Evolutionary conservation across 2,888 invertebrate genomes (phyloP), one percentile per base, ranked within the genome.

Genomic region (Lepidocyrtoides sp.): DNA sequence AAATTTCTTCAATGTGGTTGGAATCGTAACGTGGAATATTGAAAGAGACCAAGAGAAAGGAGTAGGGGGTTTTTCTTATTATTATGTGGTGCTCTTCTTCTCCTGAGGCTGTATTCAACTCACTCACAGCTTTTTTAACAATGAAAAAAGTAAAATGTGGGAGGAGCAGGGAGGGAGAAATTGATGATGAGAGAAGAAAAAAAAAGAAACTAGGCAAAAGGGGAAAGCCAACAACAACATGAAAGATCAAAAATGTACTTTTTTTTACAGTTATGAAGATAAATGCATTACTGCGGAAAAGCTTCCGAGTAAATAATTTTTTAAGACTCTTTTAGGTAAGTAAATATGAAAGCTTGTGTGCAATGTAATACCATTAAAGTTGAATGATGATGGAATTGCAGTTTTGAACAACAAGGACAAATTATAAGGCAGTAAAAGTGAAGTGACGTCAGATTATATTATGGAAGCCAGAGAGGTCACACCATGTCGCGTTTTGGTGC

Each of bases 1-100:
- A 91, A 91, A 91, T 91, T 91, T 88, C 79, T 79, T 88, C 81
- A 91, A 91, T 88, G 88, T 57, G 79, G 83, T 63, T 79, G 79
- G 88, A 91, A 79, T 91, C n/a, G 84, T 72, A 83, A 88, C 81
- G n/a, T 29, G 17, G 77, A 72, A 85, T 85, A 85, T 86, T 86
- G 85, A 75, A 75, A 86, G 41, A 41, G 85, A 69, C 85, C 32
- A 51, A 54, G 51, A 20, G 20, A 29, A 44, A 69, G 14, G 63
- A 72, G 51, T 17, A 17, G 26, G 36, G 26, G 66, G 41, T 29
- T 48, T 63, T 44, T 66, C 17, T 48, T 10, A 82, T 82, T 54
- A 79, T 82, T 36, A 32, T 82, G 81, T 60, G 48, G 41, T 82
- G 41, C 41, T 82, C 79, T 79, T 54, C 72, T 72, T 54, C 79